A percentile compares a stretch with the other conserved stretches of the same genome.
Evolutionary conservation across 2,888 invertebrate species (phyloP).

Genomic region (Eurytoma californica): DNA sequence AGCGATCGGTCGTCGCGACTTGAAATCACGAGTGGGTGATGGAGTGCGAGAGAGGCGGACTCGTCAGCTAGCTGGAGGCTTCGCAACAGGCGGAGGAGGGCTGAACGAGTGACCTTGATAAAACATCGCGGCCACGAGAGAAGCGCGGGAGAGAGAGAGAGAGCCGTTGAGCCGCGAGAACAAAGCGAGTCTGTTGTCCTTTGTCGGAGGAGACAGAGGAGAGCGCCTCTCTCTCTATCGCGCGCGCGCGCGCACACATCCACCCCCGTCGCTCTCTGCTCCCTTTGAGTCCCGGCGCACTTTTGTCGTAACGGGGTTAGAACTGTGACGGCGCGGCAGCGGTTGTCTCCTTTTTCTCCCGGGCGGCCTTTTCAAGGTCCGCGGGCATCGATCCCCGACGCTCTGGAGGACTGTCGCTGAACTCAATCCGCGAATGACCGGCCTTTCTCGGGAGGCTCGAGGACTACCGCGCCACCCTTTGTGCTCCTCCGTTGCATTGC

Average conservation of each 20-base stretch:
- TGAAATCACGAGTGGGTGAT: too few species aligned
- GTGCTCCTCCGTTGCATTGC: too few species aligned
- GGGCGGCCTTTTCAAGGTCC: slow-evolving; percentile 41
- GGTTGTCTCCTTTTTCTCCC: slow-evolving; percentile 15
- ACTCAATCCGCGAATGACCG: neutral
- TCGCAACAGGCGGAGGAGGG: slow-evolving; percentile 62
- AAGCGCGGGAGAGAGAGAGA: slow-evolving; percentile 10
- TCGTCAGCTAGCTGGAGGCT: slow-evolving; percentile 37
- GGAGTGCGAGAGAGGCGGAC: too few species aligned
- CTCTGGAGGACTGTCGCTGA: neutral
- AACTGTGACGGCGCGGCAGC: slow-evolving; percentile 26
- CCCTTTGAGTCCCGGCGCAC: slow-evolving; percentile 24
- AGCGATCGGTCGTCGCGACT: too few species aligned
- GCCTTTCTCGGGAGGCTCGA: neutral
- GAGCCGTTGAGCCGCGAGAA: slow-evolving; percentile 73
- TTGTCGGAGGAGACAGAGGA: slow-evolving; percentile 64
- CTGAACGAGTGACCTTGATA: slow-evolving; percentile 74
- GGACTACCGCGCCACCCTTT: neutral
- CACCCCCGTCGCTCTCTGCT: slow-evolving; percentile 39
- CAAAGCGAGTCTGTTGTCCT: slow-evolving; percentile 74
- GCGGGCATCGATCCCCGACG: slow-evolving; percentile 5
- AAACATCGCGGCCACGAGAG: slow-evolving; percentile 72
- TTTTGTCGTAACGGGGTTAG: slow-evolving; percentile 54
- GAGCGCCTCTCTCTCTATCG: slow-evolving; percentile 49
- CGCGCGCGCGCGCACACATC: slow-evolving; percentile 55